A percentile compares a stretch with the other conserved stretches of the same genome.
Conservation (phyloP, 2,113 vertebrate genomes). For the Larimichthys crocea region DNA sequence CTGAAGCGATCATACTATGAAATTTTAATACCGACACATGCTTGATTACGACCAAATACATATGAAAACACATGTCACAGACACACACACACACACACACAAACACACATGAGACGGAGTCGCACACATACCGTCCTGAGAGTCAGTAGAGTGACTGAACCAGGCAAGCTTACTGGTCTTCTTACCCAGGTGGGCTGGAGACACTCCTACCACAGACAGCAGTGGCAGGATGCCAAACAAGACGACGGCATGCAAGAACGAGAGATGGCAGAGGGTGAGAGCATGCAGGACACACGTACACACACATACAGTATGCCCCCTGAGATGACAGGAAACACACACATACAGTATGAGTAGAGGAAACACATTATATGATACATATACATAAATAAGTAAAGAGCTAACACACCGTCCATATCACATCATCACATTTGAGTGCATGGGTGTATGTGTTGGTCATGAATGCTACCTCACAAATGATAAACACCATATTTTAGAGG, state of each 20-base stretch:
- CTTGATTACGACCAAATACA: neutral
- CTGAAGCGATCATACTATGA: neutral
- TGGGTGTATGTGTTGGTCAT: neutral
- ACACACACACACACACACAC: slow-evolving; percentile 24
- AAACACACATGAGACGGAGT: slow-evolving; percentile 14
- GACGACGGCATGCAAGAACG: slow-evolving; percentile 49
- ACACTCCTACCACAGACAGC: slow-evolving; percentile 49
- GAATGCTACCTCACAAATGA: neutral
- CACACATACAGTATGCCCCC: slow-evolving; percentile 15
- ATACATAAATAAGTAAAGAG: slow-evolving; percentile 28
- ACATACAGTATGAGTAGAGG: slow-evolving; percentile 1
- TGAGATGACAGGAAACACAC: slow-evolving; percentile 29
- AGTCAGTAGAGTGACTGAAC: slow-evolving; percentile 52
- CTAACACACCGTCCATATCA: neutral
- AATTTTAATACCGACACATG: neutral
- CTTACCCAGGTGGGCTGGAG: slow-evolving; percentile 46
- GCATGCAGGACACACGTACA: slow-evolving; percentile 30
- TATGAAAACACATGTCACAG: slow-evolving; percentile 9
- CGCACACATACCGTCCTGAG: slow-evolving; percentile 47
- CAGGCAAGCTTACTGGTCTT: slow-evolving; percentile 56
- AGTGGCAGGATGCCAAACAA: slow-evolving; percentile 46
- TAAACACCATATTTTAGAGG: neutral
- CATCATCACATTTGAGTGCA: neutral
- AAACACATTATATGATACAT: slow-evolving; percentile 19
- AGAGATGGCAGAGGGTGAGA: slow-evolving; percentile 44